Conservation (phyloP, 2,797 vertebrate genomes). For the Danio kyathit region DNA sequence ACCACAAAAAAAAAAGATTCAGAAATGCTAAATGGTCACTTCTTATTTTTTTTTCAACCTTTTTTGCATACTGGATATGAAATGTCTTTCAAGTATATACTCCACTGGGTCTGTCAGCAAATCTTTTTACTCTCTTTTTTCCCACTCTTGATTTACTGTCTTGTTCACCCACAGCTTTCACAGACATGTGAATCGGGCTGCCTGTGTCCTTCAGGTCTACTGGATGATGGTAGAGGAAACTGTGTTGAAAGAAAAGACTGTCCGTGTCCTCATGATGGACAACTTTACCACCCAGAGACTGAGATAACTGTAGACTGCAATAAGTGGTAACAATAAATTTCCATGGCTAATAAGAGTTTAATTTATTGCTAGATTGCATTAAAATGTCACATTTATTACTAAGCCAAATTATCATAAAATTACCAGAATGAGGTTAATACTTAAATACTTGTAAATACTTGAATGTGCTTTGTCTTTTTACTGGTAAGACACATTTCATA, state of each 20-base stretch:
- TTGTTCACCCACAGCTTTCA: slow-evolving; percentile 60
- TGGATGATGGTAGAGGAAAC: slow-evolving; percentile 83
- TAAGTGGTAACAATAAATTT: slow-evolving; percentile 79
- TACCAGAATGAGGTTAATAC: too few species aligned
- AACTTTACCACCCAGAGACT: slow-evolving; percentile 75
- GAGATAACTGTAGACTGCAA: slow-evolving; percentile 85
- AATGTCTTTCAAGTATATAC: background rate
- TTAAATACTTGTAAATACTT: too few species aligned
- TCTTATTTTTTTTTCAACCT: background rate
- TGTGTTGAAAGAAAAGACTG: slow-evolving; percentile 85
- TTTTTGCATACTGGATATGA: background rate
- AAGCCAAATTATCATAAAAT: too few species aligned
- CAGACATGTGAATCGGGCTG: slow-evolving; percentile 89
- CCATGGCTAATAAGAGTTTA: background rate
- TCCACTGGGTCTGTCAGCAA: background rate
- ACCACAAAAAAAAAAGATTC: too few species aligned
- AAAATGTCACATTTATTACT: background rate
- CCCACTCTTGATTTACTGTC: background rate
- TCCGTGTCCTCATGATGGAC: slow-evolving; percentile 87
- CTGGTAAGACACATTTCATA: too few species aligned
- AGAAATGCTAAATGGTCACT: too few species aligned
- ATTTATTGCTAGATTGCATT: too few species aligned
- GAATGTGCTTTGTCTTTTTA: too few species aligned
- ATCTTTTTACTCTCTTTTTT: background rate
- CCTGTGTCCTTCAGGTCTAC: slow-evolving; percentile 82